Base-by-base conservation (phyloP, 2,113 vertebrate genomes). In the Myocastor coypus region DNA sequence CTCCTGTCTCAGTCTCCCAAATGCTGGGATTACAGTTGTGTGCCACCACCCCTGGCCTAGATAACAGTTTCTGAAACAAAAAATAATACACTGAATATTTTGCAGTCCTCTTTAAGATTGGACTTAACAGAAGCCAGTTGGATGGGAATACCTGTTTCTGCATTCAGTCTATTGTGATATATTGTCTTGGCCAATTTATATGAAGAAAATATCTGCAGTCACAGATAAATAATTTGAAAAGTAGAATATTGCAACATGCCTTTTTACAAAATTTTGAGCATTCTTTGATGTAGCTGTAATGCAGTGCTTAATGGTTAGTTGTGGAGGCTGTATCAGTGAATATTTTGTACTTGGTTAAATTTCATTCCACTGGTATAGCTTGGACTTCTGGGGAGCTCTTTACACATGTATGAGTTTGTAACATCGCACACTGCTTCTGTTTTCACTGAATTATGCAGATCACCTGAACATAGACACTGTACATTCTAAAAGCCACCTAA, bases 1-100 rank as follows among this genome's bases (percentile, higher is more conserved):
- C 55, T 57, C 55, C 55, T 57, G 4, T 57, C 55, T 57, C 55
- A 19, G 55, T 16, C 55, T 57, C 55, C 17, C 55, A 17, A 57
- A 57, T 57, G 55, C 55, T 57, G 55, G 55, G 16, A n/a, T n/a
- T 69, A n/a, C 16, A n/a, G 16, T 34, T 5, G 7, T 69, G 34
- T 32, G 13, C 34, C 66, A n/a, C 16, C 34, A n/a, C 34, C 19
- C 66, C 5, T 34, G 34, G 66, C 17, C 66, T 68, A 68, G 32
- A 13, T 57, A 88, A 19, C 61, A 64, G 24, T 95, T 94, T 87
- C 42, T n/a, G 57, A 83, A 73, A 75, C 26, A 93, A 95, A 89
- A 73, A 64, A 57, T 81, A 1, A 40, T 71, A 84, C 42, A 8
- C 32, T 10, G 9, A 68, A 55, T 84, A 13, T 80, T 92, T 92